Base-by-base conservation (phyloP, 1,140 invertebrate species). In the Maconellicoccus hirsutus region DNA sequence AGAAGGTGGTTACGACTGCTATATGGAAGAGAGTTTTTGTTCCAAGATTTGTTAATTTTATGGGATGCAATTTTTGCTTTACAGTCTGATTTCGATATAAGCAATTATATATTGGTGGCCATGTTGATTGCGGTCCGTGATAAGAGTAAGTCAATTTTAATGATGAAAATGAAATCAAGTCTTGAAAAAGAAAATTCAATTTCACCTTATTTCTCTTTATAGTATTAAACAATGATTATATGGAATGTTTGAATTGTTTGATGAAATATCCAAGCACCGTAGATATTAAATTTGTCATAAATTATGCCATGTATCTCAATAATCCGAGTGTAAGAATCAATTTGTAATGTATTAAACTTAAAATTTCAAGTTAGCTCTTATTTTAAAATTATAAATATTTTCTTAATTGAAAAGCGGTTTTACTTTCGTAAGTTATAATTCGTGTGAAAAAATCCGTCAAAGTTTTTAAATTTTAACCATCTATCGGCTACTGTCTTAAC, bases 61-160 rank as follows among this genome's bases (percentile, higher is more conserved):
- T 92, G 90, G 90, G 89, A 92, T 75, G 89, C 88, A 33, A 84
- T 92, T 29, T 91, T 93, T 80, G 84, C 87, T 6, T 87, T 89
- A 74, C 84, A 85, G n/a, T 83, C 86, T 19, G 79, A 82, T 71
- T 29, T 70, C n/a, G 74, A 75, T 29, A 80, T 91, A 25, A 83
- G 89, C 21, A 88, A 92, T 77, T 91, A 86, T 73, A 83, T 92
- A 52, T 84, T 91, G 75, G 83, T 90, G 21, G 86, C 89, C 2
- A 89, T 92, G 87, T 77, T 92, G 21, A 81, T 89, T 10, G 85
- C 86, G 69, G 87, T 92, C 70, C 79, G 87, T 71, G 82, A 84
- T 73, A 80, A 85, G 71, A 79, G 88, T 90, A 77, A 84, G 86
- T 74, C n/a, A n/a, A n/a, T n/a, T 27, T 61, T 71, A 21, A 71